These are phyloP conservation scores for Okapia johnstoni DNA, from an alignment of 2,113 vertebrate species.

Conservation along the genomic window DNA sequence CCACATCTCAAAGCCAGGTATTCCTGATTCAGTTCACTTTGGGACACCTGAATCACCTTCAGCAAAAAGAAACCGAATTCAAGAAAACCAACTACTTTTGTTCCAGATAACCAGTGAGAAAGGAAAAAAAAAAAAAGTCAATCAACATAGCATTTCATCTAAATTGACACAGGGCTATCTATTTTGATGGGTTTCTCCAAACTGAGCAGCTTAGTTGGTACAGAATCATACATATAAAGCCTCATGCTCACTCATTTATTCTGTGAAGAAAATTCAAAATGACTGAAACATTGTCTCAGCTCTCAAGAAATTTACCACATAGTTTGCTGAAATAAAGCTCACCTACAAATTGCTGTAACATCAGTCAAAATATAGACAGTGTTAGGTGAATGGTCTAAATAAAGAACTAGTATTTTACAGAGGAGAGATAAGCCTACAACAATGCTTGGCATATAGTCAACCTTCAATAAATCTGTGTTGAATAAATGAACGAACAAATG, in stretches of 20 bases:
- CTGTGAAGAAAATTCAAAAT: not conserved
- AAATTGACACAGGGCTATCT: not conserved
- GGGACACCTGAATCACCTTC: not conserved
- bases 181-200: not conserved
- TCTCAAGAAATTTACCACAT: not conserved
- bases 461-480: not conserved
- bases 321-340: not conserved
- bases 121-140: not conserved
- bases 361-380: not conserved
- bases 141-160: not conserved
- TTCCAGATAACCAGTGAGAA: not conserved
- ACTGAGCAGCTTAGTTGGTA: not conserved
- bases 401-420: not conserved
- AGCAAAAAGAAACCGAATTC: not conserved
- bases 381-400: not conserved
- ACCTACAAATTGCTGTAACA: not conserved
- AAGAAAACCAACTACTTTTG: not conserved
- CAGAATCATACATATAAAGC: not conserved
- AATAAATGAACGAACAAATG: not conserved
- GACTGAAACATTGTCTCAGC: not conserved
- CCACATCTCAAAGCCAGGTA: not conserved
- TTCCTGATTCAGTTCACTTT: not conserved
- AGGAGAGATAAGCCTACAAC: not conserved
- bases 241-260: not conserved
- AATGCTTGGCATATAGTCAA: not conserved